Conservation (phyloP, 2,113 vertebrate species). For the Patagioenas fasciata region DNA sequence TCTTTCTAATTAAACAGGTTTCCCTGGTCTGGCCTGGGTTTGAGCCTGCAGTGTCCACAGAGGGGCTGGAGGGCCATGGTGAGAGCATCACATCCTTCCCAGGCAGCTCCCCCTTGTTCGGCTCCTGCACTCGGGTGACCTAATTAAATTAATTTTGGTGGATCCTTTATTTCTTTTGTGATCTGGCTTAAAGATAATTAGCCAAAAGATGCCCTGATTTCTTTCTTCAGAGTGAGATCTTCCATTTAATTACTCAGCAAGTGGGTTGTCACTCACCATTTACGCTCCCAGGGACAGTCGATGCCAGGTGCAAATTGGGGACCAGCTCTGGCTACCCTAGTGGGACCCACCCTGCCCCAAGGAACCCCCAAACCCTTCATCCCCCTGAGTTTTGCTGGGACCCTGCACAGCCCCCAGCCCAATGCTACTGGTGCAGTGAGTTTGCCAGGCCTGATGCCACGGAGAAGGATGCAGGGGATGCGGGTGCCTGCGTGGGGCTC, state of each 20-base stretch:
- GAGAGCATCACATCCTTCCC: background rate
- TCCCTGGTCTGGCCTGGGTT: fast-evolving
- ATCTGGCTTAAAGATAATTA: conserved; percentile 25
- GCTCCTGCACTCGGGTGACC: background rate
- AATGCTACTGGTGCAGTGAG: background rate
- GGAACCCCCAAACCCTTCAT: background rate
- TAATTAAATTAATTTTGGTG: conserved; percentile 23
- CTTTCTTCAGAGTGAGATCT: background rate
- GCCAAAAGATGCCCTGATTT: conserved; percentile 40
- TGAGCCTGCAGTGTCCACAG: fast-evolving
- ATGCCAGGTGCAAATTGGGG: fast-evolving
- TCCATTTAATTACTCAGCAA: background rate
- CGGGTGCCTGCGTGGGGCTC: fast-evolving
- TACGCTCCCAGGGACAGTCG: background rate
- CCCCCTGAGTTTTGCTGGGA: background rate
- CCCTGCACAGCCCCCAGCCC: background rate
- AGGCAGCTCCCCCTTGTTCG: background rate
- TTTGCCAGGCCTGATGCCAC: background rate
- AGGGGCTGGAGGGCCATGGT: background rate
- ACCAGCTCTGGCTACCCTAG: background rate
- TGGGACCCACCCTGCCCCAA: background rate
- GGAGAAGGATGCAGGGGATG: background rate
- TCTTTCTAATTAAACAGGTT: background rate
- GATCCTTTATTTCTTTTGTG: background rate
- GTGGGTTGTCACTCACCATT: background rate